Percentiles rank a stretch among this genome's conserved stretches.
Evolutionary conservation across 2,797 vertebrate genomes (phyloP).

Genomic region (Melanotaenia trifasciata): DNA sequence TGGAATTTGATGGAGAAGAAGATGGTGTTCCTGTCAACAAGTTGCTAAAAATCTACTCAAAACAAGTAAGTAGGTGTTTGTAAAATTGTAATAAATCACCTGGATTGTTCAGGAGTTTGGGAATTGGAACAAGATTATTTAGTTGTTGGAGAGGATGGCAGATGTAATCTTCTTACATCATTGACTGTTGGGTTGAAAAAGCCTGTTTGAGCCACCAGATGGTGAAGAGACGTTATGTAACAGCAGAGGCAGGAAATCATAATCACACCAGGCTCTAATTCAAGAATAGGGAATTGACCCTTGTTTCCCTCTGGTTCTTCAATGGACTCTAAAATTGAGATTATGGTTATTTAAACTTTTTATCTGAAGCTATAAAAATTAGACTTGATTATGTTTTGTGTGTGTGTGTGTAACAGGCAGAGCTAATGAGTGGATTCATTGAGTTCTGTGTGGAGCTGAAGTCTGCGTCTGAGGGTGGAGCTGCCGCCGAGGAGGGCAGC

Average conservation of each 20-base stretch:
- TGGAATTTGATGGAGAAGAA: constrained; percentile 94
- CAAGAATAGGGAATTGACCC: not conserved
- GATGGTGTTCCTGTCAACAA: constrained; percentile 91
- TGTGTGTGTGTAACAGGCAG: constrained; percentile 79
- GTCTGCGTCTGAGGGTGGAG: constrained; percentile 65
- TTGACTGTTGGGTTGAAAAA: constrained; percentile 3
- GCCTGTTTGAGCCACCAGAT: constrained; percentile 34
- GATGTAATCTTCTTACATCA: constrained; percentile 21
- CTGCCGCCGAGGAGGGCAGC: constrained; percentile 58
- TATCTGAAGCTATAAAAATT: not conserved
- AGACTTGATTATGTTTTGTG: not conserved
- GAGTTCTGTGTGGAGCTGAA: constrained; percentile 93
- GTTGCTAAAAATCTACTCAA: constrained; percentile 93
- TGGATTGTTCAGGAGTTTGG: not conserved
- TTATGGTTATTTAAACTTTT: not conserved
- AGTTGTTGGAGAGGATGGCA: not conserved
- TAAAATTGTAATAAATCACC: not conserved
- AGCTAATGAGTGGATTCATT: constrained; percentile 94
- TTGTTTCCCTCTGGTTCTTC: not conserved
- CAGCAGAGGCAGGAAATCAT: constrained; percentile 2
- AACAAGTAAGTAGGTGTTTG: constrained; percentile 82
- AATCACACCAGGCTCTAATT: constrained; percentile 40
- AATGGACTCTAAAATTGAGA: constrained; percentile 24
- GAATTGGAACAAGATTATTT: not conserved
- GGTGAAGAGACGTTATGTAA: constrained; percentile 42